phyloP scores from a whole-genome alignment of 2,888 invertebrate genomes.

The Charanyca ferruginea region DNA sequence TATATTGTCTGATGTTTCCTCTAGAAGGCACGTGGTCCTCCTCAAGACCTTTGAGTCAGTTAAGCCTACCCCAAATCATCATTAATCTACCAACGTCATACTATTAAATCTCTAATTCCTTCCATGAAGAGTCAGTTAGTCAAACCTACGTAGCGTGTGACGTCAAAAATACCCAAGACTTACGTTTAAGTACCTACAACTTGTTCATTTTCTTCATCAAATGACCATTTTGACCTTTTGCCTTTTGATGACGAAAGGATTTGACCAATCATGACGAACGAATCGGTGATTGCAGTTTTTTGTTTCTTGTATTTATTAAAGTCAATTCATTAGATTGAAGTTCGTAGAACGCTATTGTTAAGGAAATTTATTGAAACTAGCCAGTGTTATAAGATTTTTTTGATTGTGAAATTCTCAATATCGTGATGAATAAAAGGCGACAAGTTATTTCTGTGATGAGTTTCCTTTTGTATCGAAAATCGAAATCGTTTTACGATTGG shows the following conservation, averaged over 20 bases:
- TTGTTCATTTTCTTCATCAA: neutral
- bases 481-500: too few relatives aligned
- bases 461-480: too few relatives aligned
- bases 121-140: neutral
- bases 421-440: too few relatives aligned
- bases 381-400: too few relatives aligned
- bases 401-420: too few relatives aligned
- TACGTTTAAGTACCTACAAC: neutral
- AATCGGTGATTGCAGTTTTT: neutral
- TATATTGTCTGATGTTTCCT: slow-evolving; percentile 1
- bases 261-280: neutral
- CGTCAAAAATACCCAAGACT: slow-evolving; percentile 21
- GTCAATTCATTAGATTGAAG: too few relatives aligned
- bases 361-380: too few relatives aligned
- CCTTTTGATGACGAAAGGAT: too few relatives aligned
- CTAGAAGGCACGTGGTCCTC: neutral
- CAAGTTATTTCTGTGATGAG: too few relatives aligned
- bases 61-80: neutral
- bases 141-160: slow-evolving; percentile 13
- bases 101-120: neutral
- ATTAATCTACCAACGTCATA: slow-evolving; percentile 19
- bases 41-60: neutral
- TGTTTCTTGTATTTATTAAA: too few relatives aligned
- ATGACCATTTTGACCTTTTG: neutral
- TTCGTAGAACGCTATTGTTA: too few relatives aligned